Conservation (phyloP, 2,113 vertebrate genomes). For the Varanus komodoensis region DNA sequence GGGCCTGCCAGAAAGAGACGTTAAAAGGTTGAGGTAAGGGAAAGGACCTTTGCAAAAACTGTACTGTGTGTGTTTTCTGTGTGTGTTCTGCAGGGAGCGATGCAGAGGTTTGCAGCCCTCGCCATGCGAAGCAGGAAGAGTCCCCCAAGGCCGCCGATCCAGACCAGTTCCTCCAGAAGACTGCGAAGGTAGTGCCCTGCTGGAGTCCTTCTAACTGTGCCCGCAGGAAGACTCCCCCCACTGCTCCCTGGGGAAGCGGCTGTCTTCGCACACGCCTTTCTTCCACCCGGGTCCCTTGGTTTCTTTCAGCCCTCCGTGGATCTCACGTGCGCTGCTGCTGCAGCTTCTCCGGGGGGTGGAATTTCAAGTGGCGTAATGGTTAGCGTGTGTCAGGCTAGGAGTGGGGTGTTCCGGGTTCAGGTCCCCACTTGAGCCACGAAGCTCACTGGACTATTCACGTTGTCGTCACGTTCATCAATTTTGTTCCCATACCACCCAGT, state of each 20-base stretch:
- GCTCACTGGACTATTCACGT: not conserved
- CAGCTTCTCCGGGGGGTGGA: no score
- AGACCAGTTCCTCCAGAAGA: conserved; percentile 86
- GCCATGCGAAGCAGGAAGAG: conserved; percentile 61
- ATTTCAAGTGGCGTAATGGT: not conserved
- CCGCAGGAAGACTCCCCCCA: not conserved
- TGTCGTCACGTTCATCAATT: no score
- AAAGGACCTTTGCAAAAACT: not conserved
- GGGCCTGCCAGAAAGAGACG: not conserved
- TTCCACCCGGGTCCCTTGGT: not conserved
- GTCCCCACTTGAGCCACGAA: not conserved
- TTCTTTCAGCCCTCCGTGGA: no score
- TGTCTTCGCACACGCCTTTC: not conserved
- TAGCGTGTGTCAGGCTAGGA: not conserved
- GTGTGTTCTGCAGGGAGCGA: conserved; percentile 50
- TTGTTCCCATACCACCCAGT: no score
- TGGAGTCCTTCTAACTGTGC: not conserved
- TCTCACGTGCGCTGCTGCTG: not conserved
- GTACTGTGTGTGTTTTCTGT: not conserved
- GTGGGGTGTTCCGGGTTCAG: not conserved
- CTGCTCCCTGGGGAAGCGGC: not conserved
- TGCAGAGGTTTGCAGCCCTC: conserved; percentile 25
- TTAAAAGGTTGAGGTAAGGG: not conserved
- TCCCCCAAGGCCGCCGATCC: conserved; percentile 61
- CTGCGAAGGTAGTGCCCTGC: conserved; percentile 85